Base-by-base conservation (phyloP, 2,113 vertebrate genomes). In the Ceratotherium simum region DNA sequence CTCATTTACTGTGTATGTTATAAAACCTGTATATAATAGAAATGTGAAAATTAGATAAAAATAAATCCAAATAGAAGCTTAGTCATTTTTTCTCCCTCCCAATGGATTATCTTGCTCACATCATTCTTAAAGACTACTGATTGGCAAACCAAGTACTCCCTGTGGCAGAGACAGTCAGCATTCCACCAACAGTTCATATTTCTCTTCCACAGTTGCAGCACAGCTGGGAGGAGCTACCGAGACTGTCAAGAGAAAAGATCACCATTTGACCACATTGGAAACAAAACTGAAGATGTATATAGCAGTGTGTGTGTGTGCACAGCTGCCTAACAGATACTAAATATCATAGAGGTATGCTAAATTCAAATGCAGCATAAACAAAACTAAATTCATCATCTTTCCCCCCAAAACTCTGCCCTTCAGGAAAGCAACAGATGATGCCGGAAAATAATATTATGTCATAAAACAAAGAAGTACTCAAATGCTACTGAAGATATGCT, bases 321-420 rank as follows among this genome's bases (percentile, higher is more conserved):
- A 81, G 25, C 31, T 75, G 58, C 42, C 48, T 70, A 48, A 21
- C 86, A 58, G 4, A 92, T 3, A 58, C 13, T 33, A 81, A 46
- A 51, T 60, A 79, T 80, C 29, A 46, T 12, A 83, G 54, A 87
- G 11, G 11, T 56, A 60, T 56, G 48, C 48, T 42, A 84, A 73
- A 89, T 80, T 94, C 72, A 96, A 96, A 94, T 86, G 31, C 13
- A 81, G 51, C 36, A 76, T 70, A 29, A 33, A 48, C 42, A 97
- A 96, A 95, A 70, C 60, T 64, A 86, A 93, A 62, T 20, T 95
- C 8, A 51, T 60, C 25, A 62, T 67, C 10, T 70, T 73, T 64
- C 13, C 16, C 42, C 31, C 58, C 65, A 58, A 67, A 97, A 89
- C 17, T 69, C 39, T 58, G n/a, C 72, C 56, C 78, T 84, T 92